phyloP scores from a whole-genome alignment of 2,888 invertebrate species.

The Caradrina kadenii region DNA sequence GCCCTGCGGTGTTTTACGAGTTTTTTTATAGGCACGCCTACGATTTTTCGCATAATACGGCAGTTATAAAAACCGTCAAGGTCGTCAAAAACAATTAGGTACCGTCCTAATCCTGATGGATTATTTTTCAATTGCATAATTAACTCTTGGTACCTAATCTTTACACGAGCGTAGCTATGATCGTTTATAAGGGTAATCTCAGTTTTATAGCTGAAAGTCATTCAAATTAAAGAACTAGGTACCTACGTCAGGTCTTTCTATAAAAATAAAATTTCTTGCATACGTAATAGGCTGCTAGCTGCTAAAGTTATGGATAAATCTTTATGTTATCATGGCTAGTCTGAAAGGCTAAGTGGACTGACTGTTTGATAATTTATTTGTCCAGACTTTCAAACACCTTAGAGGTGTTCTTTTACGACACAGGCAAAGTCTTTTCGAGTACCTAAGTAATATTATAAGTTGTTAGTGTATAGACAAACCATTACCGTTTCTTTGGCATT shows the following conservation, averaged over 20 bases:
- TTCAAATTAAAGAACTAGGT: neutral
- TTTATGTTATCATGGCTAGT: too few species aligned
- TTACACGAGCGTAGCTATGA: constrained; percentile 46
- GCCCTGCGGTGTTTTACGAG: constrained; percentile 70
- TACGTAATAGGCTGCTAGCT: too few species aligned
- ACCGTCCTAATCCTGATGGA: constrained; percentile 1
- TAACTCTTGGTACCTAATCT: constrained; percentile 23
- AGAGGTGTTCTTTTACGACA: too few species aligned
- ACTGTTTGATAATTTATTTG: too few species aligned
- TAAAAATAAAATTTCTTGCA: too few species aligned
- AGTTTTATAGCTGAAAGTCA: constrained; percentile 2
- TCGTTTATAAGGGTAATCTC: neutral
- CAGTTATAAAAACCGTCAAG: constrained; percentile 66
- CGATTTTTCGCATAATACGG: constrained; percentile 69
- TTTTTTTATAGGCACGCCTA: constrained; percentile 73
- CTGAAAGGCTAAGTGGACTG: too few species aligned
- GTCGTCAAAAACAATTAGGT: constrained; percentile 55
- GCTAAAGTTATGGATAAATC: too few species aligned
- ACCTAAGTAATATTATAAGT: too few species aligned
- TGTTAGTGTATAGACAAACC: too few species aligned
- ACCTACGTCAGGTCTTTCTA: neutral
- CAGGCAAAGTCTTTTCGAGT: too few species aligned
- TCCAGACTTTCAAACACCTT: too few species aligned
- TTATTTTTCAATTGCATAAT: constrained; percentile 39
- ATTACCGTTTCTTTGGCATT: too few species aligned